Conservation (phyloP, 2,888 invertebrate species). For the Eupsilia transversa region DNA sequence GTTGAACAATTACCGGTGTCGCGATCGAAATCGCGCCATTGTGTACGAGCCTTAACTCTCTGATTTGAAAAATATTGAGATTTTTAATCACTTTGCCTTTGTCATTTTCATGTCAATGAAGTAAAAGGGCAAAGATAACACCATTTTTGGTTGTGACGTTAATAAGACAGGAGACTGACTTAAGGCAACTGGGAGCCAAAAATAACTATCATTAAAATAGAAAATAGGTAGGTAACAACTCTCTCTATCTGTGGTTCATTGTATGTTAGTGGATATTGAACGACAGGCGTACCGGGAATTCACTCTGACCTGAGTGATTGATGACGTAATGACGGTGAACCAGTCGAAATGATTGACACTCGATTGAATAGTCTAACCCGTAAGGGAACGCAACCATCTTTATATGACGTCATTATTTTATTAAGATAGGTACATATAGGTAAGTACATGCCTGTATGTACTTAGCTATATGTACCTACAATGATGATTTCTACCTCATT, state of each 20-base stretch:
- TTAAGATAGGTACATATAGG: background rate
- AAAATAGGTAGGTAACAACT: background rate
- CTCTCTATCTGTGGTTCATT: background rate
- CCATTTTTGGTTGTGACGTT: conserved; percentile 19
- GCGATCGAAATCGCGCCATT: no score
- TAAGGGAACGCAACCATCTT: background rate
- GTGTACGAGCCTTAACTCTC: no score
- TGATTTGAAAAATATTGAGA: conserved; percentile 25
- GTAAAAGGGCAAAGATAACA: background rate
- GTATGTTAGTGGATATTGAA: conserved; percentile 26
- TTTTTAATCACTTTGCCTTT: conserved; percentile 11
- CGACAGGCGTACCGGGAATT: conserved; percentile 25
- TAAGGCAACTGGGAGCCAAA: background rate
- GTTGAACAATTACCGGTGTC: no score
- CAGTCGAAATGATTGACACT: conserved; percentile 34
- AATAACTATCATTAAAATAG: background rate
- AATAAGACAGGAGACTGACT: conserved; percentile 9
- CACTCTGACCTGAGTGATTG: conserved; percentile 35
- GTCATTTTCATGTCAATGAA: conserved; percentile 21
- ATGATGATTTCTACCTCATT: no score
- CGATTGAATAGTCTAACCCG: conserved; percentile 18
- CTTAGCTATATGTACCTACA: no score
- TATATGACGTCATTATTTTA: conserved; percentile 13
- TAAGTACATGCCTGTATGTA: no score
- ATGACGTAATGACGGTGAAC: conserved; percentile 39